Conservation (phyloP, 1,140 invertebrate genomes). For the Phocides pigmalion region DNA sequence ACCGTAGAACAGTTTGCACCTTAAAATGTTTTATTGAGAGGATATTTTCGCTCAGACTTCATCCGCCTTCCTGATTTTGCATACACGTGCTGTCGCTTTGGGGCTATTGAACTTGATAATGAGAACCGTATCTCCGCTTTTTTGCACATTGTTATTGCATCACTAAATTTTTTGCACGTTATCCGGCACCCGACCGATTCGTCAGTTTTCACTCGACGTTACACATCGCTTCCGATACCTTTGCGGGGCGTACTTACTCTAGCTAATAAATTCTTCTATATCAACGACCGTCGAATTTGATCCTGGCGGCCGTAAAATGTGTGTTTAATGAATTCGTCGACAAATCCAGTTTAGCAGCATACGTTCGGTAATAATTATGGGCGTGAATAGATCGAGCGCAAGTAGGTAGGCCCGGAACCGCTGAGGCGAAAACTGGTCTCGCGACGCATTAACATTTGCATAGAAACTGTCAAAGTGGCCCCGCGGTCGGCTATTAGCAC, state of each 20-base stretch:
- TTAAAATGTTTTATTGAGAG: constrained; percentile 65
- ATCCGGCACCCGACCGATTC: constrained; percentile 37
- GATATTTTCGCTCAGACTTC: constrained; percentile 66
- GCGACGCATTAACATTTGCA: constrained; percentile 78
- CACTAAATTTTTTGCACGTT: constrained; percentile 60
- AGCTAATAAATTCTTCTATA: constrained; percentile 42
- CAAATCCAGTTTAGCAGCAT: constrained; percentile 66
- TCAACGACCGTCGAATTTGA: constrained; percentile 39
- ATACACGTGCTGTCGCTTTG: constrained; percentile 79
- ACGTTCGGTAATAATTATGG: constrained; percentile 65
- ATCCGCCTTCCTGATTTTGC: constrained; percentile 67
- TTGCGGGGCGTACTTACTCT: constrained; percentile 18
- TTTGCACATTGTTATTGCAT: constrained; percentile 72
- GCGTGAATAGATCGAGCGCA: constrained; percentile 66
- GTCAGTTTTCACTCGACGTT: constrained; percentile 38
- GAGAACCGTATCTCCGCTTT: constrained; percentile 73
- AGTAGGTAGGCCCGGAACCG: constrained; percentile 74
- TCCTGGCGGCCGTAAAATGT: constrained; percentile 41
- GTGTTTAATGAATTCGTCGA: constrained; percentile 55
- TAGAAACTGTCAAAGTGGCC: constrained; percentile 80
- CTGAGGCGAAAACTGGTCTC: constrained; percentile 75
- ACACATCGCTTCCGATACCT: neutral
- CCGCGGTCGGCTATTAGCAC: constrained; percentile 72
- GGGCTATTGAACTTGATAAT: constrained; percentile 83
- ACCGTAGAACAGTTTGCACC: constrained; percentile 62